phyloP scores from a whole-genome alignment of 2,888 invertebrate genomes.

The Drosophila helvetica region DNA sequence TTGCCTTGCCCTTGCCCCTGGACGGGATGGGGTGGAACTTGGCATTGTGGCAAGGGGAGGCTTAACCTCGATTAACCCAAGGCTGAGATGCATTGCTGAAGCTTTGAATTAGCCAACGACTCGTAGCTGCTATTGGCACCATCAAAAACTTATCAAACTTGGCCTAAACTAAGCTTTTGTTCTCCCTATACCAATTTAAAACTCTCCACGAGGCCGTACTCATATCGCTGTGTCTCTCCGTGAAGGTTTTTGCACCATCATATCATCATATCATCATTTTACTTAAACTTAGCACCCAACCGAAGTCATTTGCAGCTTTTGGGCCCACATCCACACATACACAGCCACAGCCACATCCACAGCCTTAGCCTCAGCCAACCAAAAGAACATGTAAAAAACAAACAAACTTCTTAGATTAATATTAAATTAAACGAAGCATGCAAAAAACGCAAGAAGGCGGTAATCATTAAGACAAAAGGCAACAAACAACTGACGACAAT shows the following conservation, averaged over 20 bases:
- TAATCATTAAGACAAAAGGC: slow-evolving; percentile 69
- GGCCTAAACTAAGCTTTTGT: not conserved
- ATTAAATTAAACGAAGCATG: slow-evolving; percentile 83
- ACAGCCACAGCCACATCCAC: not conserved
- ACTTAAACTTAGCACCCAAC: slow-evolving; percentile 4
- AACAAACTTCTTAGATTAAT: slow-evolving; percentile 78
- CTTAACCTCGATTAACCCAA: not conserved
- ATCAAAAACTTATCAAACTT: not conserved
- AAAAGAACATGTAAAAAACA: slow-evolving; percentile 49
- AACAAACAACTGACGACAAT: slow-evolving; percentile 33
- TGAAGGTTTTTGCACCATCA: no score
- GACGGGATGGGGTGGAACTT: no score
- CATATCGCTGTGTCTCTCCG: not conserved
- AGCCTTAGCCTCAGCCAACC: slow-evolving; percentile 21
- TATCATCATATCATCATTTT: slow-evolving; percentile 34
- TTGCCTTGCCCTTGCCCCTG: not conserved
- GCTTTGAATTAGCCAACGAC: no score
- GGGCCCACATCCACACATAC: slow-evolving; percentile 1
- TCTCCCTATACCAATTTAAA: not conserved
- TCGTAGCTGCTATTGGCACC: no score
- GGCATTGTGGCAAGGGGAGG: not conserved
- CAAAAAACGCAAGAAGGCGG: slow-evolving; percentile 77
- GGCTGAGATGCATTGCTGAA: not conserved
- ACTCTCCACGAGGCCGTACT: not conserved
- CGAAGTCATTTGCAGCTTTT: slow-evolving; percentile 42